Conservation (phyloP, 2,113 vertebrate genomes). For the Laticauda laticaudata region DNA sequence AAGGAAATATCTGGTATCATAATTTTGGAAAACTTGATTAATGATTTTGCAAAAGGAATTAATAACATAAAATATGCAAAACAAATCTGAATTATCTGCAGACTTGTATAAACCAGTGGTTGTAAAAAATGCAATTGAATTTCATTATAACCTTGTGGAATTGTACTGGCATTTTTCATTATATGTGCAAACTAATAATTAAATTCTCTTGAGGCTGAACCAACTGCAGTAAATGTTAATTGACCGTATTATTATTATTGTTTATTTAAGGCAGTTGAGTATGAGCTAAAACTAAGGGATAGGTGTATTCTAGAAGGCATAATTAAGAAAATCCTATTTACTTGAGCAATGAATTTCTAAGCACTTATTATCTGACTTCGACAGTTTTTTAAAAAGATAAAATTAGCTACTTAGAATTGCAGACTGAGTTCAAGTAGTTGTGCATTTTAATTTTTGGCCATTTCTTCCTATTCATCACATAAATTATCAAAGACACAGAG, state of each 20-base stretch:
- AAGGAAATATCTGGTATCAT: background rate
- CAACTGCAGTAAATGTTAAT: conserved; percentile 32
- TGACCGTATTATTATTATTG: conserved; percentile 2
- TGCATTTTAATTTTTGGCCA: background rate
- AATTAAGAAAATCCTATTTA: conserved; percentile 8
- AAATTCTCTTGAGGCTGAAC: background rate
- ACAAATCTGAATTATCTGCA: background rate
- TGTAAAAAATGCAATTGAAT: background rate
- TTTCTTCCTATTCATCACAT: background rate
- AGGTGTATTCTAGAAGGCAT: background rate
- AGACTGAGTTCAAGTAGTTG: background rate
- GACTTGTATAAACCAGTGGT: background rate
- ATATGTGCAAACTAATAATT: background rate
- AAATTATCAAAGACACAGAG: background rate
- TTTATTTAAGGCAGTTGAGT: background rate
- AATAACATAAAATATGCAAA: background rate
- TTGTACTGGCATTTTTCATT: background rate
- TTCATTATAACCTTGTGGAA: background rate
- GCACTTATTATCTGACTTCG: background rate
- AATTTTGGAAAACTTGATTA: background rate
- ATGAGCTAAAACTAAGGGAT: background rate
- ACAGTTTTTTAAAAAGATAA: background rate
- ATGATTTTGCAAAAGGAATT: background rate
- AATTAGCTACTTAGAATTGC: background rate
- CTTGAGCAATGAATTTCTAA: conserved; percentile 10